Evolutionary conservation across 2,113 vertebrate species (phyloP).

Genomic region (Perca flavescens): DNA sequence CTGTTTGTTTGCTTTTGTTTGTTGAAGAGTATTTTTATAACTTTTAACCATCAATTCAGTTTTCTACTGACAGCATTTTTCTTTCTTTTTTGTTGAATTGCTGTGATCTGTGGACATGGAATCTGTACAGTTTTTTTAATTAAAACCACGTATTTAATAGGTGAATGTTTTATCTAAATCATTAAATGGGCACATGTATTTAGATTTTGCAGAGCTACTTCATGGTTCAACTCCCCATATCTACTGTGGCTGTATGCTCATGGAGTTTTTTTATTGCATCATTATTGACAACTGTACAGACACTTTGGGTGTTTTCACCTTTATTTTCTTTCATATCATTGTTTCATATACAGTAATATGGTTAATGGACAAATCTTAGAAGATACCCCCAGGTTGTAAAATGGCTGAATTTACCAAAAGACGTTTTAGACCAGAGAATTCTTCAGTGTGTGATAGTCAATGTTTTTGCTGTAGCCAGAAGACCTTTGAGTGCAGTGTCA

Average conservation of each 20-base stretch:
- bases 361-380: background rate
- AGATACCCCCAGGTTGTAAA: background rate
- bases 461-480: background rate
- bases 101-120: background rate
- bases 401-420: background rate
- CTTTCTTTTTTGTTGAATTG: background rate
- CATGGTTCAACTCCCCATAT: background rate
- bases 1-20: background rate
- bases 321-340: background rate
- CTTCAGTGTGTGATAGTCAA: background rate
- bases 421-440: background rate
- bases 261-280: background rate
- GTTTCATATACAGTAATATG: background rate
- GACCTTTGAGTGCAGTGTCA: background rate
- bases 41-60: background rate
- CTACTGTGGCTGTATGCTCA: background rate
- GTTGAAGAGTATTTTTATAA: background rate
- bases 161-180: too few relatives aligned
- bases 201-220: background rate
- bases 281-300: background rate
- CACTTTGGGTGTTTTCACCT: background rate
- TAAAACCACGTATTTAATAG: too few relatives aligned
- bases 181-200: too few relatives aligned
- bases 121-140: background rate
- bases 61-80: background rate